phyloP scores from a whole-genome alignment of 2,888 invertebrate species.

The Synergus laeviventris region DNA sequence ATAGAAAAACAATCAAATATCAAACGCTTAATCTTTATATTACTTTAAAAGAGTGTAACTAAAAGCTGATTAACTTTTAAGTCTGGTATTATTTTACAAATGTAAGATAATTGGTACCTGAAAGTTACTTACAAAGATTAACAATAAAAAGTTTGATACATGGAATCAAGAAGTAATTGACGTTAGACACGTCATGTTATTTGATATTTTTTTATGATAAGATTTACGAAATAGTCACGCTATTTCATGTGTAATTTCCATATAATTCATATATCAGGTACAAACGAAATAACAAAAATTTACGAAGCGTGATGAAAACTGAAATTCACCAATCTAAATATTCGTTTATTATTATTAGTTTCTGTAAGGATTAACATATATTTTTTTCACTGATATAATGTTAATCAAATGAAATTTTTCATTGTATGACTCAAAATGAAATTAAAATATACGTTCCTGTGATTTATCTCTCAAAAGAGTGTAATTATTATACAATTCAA shows the following conservation, averaged over 20 bases:
- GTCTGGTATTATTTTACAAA: background rate
- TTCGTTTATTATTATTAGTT: background rate
- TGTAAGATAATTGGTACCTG: background rate
- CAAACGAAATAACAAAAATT: background rate
- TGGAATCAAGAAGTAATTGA: constrained; percentile 2
- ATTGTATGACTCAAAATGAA: background rate
- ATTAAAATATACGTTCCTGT: background rate
- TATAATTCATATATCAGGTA: background rate
- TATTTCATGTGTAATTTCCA: constrained; percentile 11
- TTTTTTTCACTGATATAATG: too few relatives aligned
- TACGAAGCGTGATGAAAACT: background rate
- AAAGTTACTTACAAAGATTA: constrained; percentile 16
- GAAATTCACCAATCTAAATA: background rate
- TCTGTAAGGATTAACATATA: too few relatives aligned
- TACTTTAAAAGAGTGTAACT: background rate
- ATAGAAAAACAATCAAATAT: too few relatives aligned
- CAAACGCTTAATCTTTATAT: too few relatives aligned
- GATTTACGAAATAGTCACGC: constrained; percentile 31
- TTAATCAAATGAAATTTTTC: background rate
- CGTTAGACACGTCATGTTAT: constrained; percentile 12
- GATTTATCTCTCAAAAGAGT: too few relatives aligned
- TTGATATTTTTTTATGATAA: constrained; percentile 16
- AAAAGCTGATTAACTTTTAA: background rate
- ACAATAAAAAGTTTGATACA: constrained; percentile 10
- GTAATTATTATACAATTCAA: background rate